These are phyloP conservation scores for Recurvirostra avosetta DNA, from an alignment of 2,113 vertebrate genomes.

Conservation along the genomic window DNA sequence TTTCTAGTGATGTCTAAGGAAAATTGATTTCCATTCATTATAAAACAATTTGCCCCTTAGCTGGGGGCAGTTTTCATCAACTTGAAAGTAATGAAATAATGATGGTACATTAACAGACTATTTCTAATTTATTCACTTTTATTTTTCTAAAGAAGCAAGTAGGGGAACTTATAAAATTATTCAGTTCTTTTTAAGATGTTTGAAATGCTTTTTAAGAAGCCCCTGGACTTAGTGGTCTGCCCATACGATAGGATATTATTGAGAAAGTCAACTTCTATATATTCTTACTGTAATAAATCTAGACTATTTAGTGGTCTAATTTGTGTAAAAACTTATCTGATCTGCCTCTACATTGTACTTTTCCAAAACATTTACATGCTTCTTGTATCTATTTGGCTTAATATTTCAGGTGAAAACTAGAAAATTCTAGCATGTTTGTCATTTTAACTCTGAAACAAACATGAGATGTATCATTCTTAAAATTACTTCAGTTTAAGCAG, in stretches of 20 bases:
- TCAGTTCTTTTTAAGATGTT: background rate
- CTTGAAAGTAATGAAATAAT: background rate
- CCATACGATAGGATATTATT: background rate
- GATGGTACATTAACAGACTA: background rate
- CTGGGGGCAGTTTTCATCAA: slow-evolving; percentile 6
- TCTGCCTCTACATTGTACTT: background rate
- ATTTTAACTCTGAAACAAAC: background rate
- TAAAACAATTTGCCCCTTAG: slow-evolving; percentile 15
- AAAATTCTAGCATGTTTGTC: background rate
- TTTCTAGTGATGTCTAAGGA: background rate
- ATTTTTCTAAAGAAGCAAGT: background rate
- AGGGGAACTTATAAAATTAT: background rate
- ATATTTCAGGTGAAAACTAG: background rate
- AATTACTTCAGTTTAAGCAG: background rate
- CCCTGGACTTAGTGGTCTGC: background rate
- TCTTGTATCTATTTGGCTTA: background rate
- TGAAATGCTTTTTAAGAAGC: background rate
- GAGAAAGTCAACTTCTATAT: background rate
- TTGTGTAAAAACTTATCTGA: background rate
- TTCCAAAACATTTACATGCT: background rate
- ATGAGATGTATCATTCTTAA: background rate
- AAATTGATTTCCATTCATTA: slow-evolving; percentile 40
- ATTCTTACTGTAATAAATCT: background rate
- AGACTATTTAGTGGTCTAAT: background rate
- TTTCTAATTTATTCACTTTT: background rate